These are phyloP conservation scores for Drosophila sturtevanti DNA, from an alignment of 1,140 invertebrate species.

Conservation along the genomic window DNA sequence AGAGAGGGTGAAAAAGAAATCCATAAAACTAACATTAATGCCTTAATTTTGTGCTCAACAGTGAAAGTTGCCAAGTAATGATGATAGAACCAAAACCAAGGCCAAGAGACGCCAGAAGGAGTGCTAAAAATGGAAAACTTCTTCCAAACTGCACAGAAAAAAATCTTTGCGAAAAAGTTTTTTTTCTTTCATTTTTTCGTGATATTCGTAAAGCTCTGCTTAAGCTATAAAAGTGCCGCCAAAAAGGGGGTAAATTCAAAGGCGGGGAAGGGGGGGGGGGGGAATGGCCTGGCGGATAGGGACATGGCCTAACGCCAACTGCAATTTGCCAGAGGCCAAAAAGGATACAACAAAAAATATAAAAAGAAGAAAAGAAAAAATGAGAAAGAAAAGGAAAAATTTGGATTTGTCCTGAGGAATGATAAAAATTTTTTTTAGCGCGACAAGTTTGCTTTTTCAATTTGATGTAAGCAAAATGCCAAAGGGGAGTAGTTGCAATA, in stretches of 20 bases:
- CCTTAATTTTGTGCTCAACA: conserved; percentile 67
- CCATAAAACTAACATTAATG: conserved; percentile 79
- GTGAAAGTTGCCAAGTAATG: conserved; percentile 55
- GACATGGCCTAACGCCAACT: conserved; percentile 39
- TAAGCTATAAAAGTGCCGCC: conserved; percentile 53
- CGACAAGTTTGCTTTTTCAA: conserved; percentile 63
- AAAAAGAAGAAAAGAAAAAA: background rate
- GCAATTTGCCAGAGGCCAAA: conserved; percentile 23
- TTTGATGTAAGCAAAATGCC: conserved; percentile 47
- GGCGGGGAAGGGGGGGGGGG: background rate
- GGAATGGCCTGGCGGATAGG: background rate
- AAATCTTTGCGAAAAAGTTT: conserved; percentile 42
- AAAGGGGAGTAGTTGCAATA: background rate
- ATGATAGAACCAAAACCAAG: conserved; percentile 21
- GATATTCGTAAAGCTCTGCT: conserved; percentile 42
- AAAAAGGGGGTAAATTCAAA: background rate
- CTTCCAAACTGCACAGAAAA: conserved; percentile 32
- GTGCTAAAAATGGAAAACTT: conserved; percentile 26
- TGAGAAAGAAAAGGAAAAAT: conserved; percentile 36
- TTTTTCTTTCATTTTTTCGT: background rate
- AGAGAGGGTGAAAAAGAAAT: conserved; percentile 15
- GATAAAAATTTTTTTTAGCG: conserved; percentile 56
- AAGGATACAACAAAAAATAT: conserved; percentile 1
- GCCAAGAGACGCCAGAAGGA: background rate
- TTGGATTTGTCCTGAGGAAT: conserved; percentile 35